Percentiles rank a stretch among this genome's conserved stretches.
These are phyloP conservation scores for Tenthredo livida DNA, from an alignment of 2,888 invertebrate species.

Conservation along the genomic window DNA sequence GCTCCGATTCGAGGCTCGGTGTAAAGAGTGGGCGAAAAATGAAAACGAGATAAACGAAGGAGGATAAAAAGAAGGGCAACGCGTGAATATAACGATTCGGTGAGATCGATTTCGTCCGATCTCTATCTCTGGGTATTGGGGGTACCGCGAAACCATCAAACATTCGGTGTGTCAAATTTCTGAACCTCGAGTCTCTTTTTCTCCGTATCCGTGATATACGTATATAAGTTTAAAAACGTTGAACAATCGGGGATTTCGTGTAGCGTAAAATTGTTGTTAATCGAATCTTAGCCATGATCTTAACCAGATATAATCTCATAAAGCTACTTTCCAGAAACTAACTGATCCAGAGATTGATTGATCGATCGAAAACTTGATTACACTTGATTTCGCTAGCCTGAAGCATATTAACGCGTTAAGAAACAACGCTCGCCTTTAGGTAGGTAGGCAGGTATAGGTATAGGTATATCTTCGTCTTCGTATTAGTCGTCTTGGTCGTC, in stretches of 20 bases:
- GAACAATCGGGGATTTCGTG: neutral
- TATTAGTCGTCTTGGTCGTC: neutral
- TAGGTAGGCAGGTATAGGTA: neutral
- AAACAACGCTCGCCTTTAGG: neutral
- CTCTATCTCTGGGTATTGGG: neutral
- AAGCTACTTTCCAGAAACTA: slow-evolving; percentile 26
- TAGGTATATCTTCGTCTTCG: neutral
- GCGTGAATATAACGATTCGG: neutral
- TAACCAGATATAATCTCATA: neutral
- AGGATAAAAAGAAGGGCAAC: neutral
- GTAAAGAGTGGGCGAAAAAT: neutral
- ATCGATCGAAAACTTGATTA: slow-evolving; percentile 37
- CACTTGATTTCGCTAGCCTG: slow-evolving; percentile 2
- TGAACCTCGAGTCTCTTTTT: neutral
- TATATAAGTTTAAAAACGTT: neutral
- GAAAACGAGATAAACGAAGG: neutral
- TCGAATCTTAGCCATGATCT: slow-evolving; percentile 3
- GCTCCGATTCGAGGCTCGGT: neutral
- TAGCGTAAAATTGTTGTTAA: slow-evolving; percentile 42
- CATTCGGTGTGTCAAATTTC: neutral
- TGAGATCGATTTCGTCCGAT: neutral
- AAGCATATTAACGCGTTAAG: neutral
- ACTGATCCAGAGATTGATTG: slow-evolving; percentile 31
- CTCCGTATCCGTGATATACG: neutral
- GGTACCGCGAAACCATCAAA: neutral